Conservation (phyloP, 2,797 vertebrate genomes). For the Harpagifer antarcticus region DNA sequence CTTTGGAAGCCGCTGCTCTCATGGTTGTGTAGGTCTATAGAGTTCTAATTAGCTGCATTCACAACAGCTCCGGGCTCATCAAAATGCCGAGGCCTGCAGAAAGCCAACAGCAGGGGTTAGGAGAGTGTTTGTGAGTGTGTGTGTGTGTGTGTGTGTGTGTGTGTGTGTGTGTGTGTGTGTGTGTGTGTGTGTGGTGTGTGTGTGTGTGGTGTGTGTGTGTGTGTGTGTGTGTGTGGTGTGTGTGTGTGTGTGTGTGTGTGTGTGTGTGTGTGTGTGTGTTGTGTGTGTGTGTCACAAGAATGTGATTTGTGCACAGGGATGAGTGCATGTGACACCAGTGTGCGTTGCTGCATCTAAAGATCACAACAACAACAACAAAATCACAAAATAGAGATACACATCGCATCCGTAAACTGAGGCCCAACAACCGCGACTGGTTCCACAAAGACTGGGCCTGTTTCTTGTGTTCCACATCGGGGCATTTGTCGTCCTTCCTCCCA, state of each 20-base stretch:
- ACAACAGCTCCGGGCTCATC: slow-evolving; percentile 78
- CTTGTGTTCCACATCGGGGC: slow-evolving; percentile 18
- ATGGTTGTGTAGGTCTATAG: slow-evolving; percentile 67
- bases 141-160: slow-evolving; percentile 10
- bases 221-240: too few species aligned
- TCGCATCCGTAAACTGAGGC: slow-evolving; percentile 27
- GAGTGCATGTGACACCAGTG: slow-evolving; percentile 37
- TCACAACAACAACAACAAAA: slow-evolving; percentile 11
- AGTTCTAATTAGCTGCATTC: slow-evolving; percentile 83
- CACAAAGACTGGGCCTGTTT: slow-evolving; percentile 5
- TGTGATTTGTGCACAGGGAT: slow-evolving; percentile 43
- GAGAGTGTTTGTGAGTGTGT: slow-evolving; percentile 33
- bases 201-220: too few species aligned
- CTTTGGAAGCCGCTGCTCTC: slow-evolving; percentile 66
- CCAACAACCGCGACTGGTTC: slow-evolving; percentile 27
- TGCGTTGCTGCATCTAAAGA: slow-evolving; percentile 45
- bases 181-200: too few species aligned
- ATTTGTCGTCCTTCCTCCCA: slow-evolving; percentile 36
- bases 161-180: too few species aligned
- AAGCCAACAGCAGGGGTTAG: slow-evolving; percentile 81
- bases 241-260: too few species aligned
- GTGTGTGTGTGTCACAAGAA: slow-evolving; percentile 38
- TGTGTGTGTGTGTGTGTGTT: slow-evolving; percentile 17
- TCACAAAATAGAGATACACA: slow-evolving; percentile 40
- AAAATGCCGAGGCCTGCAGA: slow-evolving; percentile 80